Base-by-base conservation (phyloP, 2,797 vertebrate species). In the Enteromius radiatus region DNA sequence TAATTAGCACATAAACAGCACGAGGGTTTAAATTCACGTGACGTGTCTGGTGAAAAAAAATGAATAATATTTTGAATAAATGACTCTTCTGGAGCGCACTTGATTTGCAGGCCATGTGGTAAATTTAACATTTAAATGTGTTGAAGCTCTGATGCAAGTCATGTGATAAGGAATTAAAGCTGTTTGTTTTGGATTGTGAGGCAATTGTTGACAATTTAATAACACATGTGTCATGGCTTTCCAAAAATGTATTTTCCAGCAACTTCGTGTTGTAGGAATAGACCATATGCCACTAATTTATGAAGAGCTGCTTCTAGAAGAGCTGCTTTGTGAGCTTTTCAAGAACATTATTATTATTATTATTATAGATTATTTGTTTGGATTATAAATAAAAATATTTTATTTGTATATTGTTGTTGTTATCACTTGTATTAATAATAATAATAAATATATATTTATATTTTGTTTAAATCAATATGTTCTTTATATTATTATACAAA, bases 1-100 rank as follows among this genome's bases (percentile, higher is more conserved):
- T 52, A 68, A 91, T 91, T 89, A 91, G 76, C 85, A 88, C 89
- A 87, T 65, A 88, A 88, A 92, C 89, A 89, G 81, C 76, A 47
- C 15, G 63, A 36, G 5, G 2, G 28, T 54, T 11, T 36, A 49
- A 4, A 54, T 52, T 74, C 19, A 5, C 31, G 8, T 49, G 28
- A 49, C 6, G 28, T 19, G 45, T 19, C 10, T 17, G 26, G 2
- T 38, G 28, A 38, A 38, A 38, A 36, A 36, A 36, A 36, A 36
- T 5, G 0, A 2, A 38, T 38, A 38, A 38, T 38, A 38, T 9
- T 38, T 38, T 9, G 9, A 38, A 38, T 9, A 38, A 38, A 9
- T 9, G 9, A 38, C 38, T 38, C 38, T 38, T 38, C 38, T 38
- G 8, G 38, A 38, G 9, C 9, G 2, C 1, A 38, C 38, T 38